Base-by-base conservation (phyloP, 2,113 vertebrate species). In the Eubucco bourcierii region DNA sequence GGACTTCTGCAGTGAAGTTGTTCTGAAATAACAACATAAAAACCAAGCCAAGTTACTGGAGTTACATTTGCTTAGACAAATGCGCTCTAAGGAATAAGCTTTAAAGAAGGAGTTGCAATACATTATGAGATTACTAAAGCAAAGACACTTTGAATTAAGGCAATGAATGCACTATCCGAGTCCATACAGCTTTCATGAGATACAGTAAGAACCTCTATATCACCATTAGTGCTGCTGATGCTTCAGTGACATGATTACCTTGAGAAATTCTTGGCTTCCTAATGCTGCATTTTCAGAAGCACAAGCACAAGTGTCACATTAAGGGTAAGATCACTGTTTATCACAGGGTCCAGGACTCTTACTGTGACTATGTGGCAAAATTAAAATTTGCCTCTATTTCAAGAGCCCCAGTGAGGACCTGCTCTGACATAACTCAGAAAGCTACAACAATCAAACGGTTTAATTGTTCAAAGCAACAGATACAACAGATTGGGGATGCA, bases 1-100 rank as follows among this genome's bases (percentile, higher is more conserved):
- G 41, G 97, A 98, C 87, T 98, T 98, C 28, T 97, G 95, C 59
- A 97, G 83, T 1, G 96, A 97, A 64, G 97, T 96, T 66, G 78
- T 93, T 95, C 98, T 98, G 97, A 66, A 98, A 98, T 17, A 50
- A 96, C 2, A 27, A 82, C 5, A 95, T 50, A 28, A 95, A 94
- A 76, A 6, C 24, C 24, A 79, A 90, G 85, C 24, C 70, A 52
- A 80, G 37, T 88, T 72, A 61, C 9, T 59, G 20, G 50, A 61
- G 59, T 29, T 59, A 50, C 44, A 52, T 25, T 59, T 76, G 34
- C 52, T 19, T 52, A 63, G n/a, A 77, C 5, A 88, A 47, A 76
- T 5, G 52, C 2, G 5, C 5, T 58, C 68, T 64, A 14, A 63
- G 44, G 39, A 67, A 80, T 64, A 58, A 68, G 61, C 37, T 46